Percentiles rank a stretch among this genome's conserved stretches.
Conservation (phyloP, 2,888 invertebrate species). For the Stenurella melanura region DNA sequence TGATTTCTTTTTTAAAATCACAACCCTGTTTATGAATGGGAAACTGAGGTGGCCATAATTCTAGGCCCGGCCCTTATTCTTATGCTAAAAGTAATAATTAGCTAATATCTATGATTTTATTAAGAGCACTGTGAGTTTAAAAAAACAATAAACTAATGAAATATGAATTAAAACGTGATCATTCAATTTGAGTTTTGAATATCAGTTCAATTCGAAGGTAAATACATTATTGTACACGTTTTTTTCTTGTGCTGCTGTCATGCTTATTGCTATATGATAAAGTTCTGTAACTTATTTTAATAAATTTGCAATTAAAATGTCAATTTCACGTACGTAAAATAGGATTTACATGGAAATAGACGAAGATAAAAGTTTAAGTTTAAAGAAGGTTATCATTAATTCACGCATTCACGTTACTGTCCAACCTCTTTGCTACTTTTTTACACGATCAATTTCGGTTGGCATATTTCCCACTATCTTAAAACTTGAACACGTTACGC, state of each 20-base stretch:
- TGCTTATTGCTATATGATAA: slow-evolving; percentile 6
- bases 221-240: slow-evolving; percentile 7
- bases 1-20: not conserved
- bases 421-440: no score
- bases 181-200: not conserved
- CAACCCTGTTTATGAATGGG: not conserved
- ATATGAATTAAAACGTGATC: not conserved
- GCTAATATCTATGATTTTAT: not conserved
- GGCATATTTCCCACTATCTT: no score
- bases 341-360: no score
- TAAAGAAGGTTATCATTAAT: no score
- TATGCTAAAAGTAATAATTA: not conserved
- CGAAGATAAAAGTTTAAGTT: no score
- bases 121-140: not conserved
- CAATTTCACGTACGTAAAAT: not conserved
- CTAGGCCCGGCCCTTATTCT: not conserved
- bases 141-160: not conserved
- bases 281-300: not conserved
- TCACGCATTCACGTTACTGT: no score
- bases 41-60: not conserved
- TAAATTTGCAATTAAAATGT: slow-evolving; percentile 7
- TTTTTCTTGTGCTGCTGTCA: slow-evolving; percentile 8
- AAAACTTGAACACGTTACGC: no score
- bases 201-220: not conserved
- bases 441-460: no score